Percentiles rank a stretch among this genome's conserved stretches.
Conservation (phyloP, 2,797 vertebrate species). For the Labeo calbasu region DNA sequence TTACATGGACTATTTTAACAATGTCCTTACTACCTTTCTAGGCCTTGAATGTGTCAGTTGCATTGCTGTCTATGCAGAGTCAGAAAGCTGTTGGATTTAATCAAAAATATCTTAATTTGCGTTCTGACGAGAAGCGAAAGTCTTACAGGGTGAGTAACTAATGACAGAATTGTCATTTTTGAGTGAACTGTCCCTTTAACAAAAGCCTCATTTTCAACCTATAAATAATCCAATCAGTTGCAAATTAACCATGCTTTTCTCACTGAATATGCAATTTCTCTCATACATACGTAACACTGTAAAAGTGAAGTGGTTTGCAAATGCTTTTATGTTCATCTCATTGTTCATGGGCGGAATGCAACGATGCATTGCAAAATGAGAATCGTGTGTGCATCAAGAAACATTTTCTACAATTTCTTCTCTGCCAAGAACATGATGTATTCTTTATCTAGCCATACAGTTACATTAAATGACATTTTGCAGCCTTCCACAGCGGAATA, state of each 20-base stretch:
- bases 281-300: not conserved
- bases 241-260: not conserved
- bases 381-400: not conserved
- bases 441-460: not conserved
- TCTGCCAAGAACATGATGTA: constrained; percentile 9
- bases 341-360: not conserved
- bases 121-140: no score
- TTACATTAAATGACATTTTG: not conserved
- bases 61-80: no score
- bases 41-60: no score
- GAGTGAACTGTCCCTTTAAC: not conserved
- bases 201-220: not conserved
- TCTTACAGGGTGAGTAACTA: no score
- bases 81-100: no score
- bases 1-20: no score
- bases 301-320: not conserved
- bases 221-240: not conserved
- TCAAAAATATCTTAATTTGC: no score
- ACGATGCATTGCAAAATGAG: not conserved
- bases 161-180: no score
- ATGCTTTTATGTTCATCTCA: not conserved
- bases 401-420: constrained; percentile 9
- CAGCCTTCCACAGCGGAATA: constrained; percentile 10
- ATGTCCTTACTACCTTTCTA: no score
- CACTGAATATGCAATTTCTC: not conserved